Conservation (phyloP, 2,888 invertebrate genomes). For the Pecten maximus region DNA sequence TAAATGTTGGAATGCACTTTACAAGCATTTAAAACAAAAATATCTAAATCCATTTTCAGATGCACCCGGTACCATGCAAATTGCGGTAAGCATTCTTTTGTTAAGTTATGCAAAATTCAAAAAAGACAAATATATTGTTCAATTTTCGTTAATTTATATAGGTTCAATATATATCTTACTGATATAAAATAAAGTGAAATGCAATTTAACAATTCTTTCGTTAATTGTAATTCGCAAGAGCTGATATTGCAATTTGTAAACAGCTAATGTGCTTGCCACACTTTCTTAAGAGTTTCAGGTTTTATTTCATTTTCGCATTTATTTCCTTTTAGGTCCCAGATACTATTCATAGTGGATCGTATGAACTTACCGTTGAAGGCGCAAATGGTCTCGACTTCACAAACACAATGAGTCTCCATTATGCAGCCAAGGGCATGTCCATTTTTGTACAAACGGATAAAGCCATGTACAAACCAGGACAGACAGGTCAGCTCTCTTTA, state of each 20-base stretch:
- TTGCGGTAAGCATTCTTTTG: background rate
- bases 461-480: conserved; percentile 77
- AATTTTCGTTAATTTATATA: too few relatives aligned
- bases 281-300: background rate
- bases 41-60: background rate
- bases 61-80: background rate
- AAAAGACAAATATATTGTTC: too few relatives aligned
- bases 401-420: conserved; percentile 62
- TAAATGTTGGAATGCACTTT: too few relatives aligned
- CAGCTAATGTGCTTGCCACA: too few relatives aligned
- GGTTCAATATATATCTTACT: too few relatives aligned
- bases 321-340: conserved; percentile 64
- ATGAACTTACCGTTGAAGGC: conserved; percentile 68
- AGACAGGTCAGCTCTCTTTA: conserved; percentile 77
- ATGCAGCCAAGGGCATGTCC: conserved; percentile 73
- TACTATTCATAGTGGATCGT: conserved; percentile 59
- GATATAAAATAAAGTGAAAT: too few relatives aligned
- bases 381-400: conserved; percentile 67
- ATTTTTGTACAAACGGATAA: conserved; percentile 78
- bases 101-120: too few relatives aligned
- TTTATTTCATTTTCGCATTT: background rate
- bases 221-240: too few relatives aligned
- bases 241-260: too few relatives aligned
- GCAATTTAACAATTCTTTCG: too few relatives aligned
- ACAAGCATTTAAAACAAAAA: too few relatives aligned